phyloP scores from a whole-genome alignment of 2,797 vertebrate genomes.

The Hippocampus kuda region DNA sequence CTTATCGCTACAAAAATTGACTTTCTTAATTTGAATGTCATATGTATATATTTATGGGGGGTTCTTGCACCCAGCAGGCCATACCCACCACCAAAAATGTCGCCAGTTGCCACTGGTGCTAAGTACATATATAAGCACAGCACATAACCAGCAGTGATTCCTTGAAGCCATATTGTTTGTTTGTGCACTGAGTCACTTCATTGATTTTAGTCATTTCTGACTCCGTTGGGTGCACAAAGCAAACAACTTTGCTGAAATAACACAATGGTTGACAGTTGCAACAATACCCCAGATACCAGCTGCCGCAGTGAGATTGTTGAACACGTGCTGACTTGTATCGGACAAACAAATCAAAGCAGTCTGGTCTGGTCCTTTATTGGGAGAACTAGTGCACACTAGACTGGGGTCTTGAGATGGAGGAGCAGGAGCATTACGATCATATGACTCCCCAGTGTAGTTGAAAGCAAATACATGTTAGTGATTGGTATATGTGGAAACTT shows the following conservation, averaged over 20 bases:
- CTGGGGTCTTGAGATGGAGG: conserved; percentile 4
- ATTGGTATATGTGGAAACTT: conserved; percentile 41
- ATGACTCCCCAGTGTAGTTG: conserved; percentile 44
- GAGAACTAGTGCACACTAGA: conserved; percentile 46
- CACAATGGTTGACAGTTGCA: conserved; percentile 50
- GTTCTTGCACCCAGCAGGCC: no score
- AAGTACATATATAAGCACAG: no score
- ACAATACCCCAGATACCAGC: conserved; percentile 27
- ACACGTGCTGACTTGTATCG: conserved; percentile 32
- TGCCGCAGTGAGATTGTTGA: neutral
- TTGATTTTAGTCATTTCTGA: conserved; percentile 54
- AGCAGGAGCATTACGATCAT: conserved; percentile 26
- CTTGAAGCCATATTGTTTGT: conserved; percentile 35
- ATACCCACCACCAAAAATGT: no score
- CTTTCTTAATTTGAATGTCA: no score
- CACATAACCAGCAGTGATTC: conserved; percentile 8
- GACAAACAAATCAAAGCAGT: conserved; percentile 57
- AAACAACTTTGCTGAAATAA: conserved; percentile 54
- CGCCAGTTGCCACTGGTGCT: no score
- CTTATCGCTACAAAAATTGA: no score
- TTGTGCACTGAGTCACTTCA: conserved; percentile 31
- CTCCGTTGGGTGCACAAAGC: conserved; percentile 47
- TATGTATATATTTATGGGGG: no score
- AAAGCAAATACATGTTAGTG: conserved; percentile 48
- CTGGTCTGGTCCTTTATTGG: conserved; percentile 41